phyloP scores from a whole-genome alignment of 2,113 vertebrate species.

The Anarhynchus alexandrinus region DNA sequence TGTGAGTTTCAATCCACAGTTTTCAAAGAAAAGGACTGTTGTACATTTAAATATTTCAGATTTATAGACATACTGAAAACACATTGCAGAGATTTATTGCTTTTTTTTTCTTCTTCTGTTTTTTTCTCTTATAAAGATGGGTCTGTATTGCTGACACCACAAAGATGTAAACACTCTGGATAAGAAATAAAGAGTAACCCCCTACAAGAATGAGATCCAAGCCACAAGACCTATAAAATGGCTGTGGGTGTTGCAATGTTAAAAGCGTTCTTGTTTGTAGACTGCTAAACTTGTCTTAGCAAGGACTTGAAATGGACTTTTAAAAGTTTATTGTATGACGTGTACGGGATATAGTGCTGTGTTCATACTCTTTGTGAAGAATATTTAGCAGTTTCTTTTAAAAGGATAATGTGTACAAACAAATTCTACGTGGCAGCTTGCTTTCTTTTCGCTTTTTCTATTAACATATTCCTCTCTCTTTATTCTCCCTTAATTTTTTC shows the following conservation, averaged over 20 bases:
- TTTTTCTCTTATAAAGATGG: conserved; percentile 45
- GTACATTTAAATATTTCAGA: conserved; percentile 55
- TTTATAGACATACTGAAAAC: conserved; percentile 55
- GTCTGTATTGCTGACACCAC: conserved; percentile 49
- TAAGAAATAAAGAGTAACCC: conserved; percentile 45
- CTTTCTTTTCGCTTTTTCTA: background rate
- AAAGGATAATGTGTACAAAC: background rate
- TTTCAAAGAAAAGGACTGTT: conserved; percentile 35
- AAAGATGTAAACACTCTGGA: conserved; percentile 62
- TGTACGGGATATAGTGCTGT: background rate
- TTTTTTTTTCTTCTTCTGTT: conserved; percentile 39
- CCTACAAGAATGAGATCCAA: conserved; percentile 48
- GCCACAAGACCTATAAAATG: conserved; percentile 57
- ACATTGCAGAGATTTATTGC: conserved; percentile 59
- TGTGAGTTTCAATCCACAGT: background rate
- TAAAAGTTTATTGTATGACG: background rate
- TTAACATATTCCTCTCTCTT: background rate
- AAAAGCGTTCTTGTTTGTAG: conserved; percentile 61
- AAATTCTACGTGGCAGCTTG: background rate
- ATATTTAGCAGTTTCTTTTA: background rate
- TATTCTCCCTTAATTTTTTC: background rate
- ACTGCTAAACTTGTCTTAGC: conserved; percentile 47
- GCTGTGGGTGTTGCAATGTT: conserved; percentile 40
- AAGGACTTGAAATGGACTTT: conserved; percentile 15
- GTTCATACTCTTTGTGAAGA: background rate